phyloP scores from a whole-genome alignment of 2,797 vertebrate genomes.

The Acrocephalus scirpaceus region DNA sequence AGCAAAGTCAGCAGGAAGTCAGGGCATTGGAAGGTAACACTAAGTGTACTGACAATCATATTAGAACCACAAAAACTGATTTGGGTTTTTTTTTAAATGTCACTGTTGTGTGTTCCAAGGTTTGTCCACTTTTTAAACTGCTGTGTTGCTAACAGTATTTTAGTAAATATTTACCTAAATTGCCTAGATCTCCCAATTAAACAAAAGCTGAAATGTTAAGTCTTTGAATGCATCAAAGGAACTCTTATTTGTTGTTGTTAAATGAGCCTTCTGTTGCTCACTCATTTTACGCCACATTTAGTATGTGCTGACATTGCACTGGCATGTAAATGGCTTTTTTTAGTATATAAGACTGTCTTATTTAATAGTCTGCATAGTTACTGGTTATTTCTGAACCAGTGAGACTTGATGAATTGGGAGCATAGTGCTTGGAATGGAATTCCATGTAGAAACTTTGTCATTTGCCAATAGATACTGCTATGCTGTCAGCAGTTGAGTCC shows the following conservation, averaged over 20 bases:
- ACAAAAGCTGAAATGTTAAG: background rate
- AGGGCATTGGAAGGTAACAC: constrained; percentile 45
- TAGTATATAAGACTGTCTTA: background rate
- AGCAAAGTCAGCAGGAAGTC: background rate
- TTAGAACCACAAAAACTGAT: background rate
- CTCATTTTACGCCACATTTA: background rate
- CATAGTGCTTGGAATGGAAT: background rate
- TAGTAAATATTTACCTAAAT: background rate
- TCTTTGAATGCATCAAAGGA: background rate
- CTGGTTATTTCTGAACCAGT: constrained; percentile 9
- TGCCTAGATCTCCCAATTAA: background rate
- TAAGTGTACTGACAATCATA: background rate
- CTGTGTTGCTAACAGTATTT: background rate
- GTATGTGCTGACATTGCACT: background rate
- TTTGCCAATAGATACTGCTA: constrained; percentile 25
- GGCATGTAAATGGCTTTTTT: background rate
- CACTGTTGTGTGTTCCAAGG: background rate
- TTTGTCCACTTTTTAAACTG: background rate
- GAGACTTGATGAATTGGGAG: background rate
- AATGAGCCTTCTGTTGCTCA: background rate
- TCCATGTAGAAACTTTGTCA: background rate
- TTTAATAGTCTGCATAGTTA: background rate
- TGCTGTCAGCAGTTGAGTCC: constrained; percentile 61
- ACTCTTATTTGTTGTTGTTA: background rate
- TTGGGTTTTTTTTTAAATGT: background rate